phyloP scores from a whole-genome alignment of 2,888 invertebrate genomes.

The Orthosia gracilis region DNA sequence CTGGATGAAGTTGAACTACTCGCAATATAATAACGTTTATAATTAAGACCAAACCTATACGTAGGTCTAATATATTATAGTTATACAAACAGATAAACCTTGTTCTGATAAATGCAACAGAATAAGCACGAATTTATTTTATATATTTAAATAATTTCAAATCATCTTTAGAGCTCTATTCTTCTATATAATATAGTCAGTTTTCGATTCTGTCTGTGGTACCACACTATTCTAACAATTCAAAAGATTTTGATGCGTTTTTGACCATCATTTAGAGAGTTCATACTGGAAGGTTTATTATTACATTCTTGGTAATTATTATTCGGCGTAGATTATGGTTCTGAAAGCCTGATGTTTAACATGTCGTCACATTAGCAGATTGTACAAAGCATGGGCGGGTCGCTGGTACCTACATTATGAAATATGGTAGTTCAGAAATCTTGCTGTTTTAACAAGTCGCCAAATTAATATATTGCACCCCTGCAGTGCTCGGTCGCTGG shows the following conservation, averaged over 20 bases:
- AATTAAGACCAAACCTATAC: background rate
- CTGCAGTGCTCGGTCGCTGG: too few species aligned
- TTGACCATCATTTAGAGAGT: too few species aligned
- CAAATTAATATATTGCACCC: background rate
- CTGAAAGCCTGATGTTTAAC: background rate
- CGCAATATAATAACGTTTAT: background rate
- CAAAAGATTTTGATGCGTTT: background rate
- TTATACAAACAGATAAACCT: slow-evolving; percentile 3
- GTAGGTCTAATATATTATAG: background rate
- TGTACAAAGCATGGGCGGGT: background rate
- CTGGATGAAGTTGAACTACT: background rate
- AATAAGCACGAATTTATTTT: slow-evolving; percentile 3
- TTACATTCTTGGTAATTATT: background rate
- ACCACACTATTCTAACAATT: background rate
- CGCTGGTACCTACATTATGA: background rate
- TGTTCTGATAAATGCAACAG: background rate
- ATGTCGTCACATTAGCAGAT: background rate
- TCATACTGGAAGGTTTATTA: background rate
- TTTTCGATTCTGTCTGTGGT: background rate
- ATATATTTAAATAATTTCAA: too few species aligned
- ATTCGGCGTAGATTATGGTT: background rate
- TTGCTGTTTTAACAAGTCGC: background rate
- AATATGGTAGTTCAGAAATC: background rate
- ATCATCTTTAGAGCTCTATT: too few species aligned
- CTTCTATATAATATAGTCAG: background rate